These are phyloP conservation scores for Acrocephalus kingi DNA, from an alignment of 2,113 vertebrate genomes.

Conservation along the genomic window DNA sequence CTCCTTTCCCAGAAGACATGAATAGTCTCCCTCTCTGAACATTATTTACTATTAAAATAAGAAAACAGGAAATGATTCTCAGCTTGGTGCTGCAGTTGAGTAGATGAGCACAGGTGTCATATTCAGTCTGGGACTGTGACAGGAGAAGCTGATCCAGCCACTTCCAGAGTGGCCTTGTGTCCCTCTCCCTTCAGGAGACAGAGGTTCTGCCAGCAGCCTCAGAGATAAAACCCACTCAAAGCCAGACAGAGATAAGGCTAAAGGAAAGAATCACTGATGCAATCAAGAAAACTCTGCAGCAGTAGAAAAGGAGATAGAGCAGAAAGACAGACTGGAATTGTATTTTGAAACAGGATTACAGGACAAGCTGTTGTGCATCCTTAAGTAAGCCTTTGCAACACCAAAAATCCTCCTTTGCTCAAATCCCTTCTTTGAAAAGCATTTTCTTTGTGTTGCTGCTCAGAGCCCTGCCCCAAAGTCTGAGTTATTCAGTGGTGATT, in stretches of 20 bases:
- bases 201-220: neutral
- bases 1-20: neutral
- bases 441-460: neutral
- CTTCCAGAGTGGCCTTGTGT: neutral
- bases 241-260: neutral
- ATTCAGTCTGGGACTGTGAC: neutral
- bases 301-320: neutral
- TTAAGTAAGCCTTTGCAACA: neutral
- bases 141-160: neutral
- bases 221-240: neutral
- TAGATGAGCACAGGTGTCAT: fast-evolving
- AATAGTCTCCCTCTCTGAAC: neutral
- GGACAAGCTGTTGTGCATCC: neutral
- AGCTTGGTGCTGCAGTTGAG: neutral
- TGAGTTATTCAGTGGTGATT: fast-evolving
- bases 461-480: neutral
- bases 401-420: neutral
- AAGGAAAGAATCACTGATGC: neutral
- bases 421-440: neutral
- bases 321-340: neutral
- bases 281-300: neutral
- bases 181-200: neutral
- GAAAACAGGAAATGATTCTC: neutral
- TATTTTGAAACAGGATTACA: slow-evolving; percentile 3
- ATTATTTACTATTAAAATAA: neutral